Evolutionary conservation across 2,888 invertebrate genomes (phyloP).

Genomic region (Serripes groenlandicus): DNA sequence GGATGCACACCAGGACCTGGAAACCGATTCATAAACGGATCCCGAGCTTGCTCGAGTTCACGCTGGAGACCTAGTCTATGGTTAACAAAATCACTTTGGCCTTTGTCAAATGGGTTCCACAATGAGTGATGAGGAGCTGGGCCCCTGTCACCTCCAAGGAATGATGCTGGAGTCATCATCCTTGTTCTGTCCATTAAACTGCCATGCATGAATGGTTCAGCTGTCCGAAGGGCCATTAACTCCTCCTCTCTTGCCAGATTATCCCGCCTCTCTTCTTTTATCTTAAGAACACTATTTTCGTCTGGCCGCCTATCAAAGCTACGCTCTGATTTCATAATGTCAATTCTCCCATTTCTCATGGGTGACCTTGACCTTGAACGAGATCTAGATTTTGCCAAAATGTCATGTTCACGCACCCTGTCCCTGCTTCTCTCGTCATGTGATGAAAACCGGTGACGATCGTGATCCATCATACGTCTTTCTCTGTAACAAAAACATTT

Average conservation of each 20-base stretch:
- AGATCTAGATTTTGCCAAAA: conserved; percentile 69
- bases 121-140: conserved; percentile 72
- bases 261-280: conserved; percentile 79
- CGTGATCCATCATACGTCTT: conserved; percentile 66
- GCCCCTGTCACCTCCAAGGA: conserved; percentile 71
- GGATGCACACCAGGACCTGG: conserved; percentile 58
- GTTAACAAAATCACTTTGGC: conserved; percentile 66
- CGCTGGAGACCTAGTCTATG: conserved; percentile 72
- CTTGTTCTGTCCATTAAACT: conserved; percentile 76
- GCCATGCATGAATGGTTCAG: conserved; percentile 65
- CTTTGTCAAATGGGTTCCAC: conserved; percentile 80
- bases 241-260: conserved; percentile 68
- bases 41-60: conserved; percentile 75
- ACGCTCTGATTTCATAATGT: conserved; percentile 74
- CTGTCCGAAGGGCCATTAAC: conserved; percentile 49
- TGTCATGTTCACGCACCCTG: conserved; percentile 66
- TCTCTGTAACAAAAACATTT: conserved; percentile 68
- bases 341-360: conserved; percentile 78
- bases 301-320: conserved; percentile 73
- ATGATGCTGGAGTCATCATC: conserved; percentile 71
- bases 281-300: conserved; percentile 71
- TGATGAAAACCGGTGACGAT: conserved; percentile 68
- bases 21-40: conserved; percentile 73
- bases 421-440: conserved; percentile 69
- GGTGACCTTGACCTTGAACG: conserved; percentile 80